Base-by-base conservation (phyloP, 1,140 invertebrate genomes). In the Frieseomelitta varia region DNA sequence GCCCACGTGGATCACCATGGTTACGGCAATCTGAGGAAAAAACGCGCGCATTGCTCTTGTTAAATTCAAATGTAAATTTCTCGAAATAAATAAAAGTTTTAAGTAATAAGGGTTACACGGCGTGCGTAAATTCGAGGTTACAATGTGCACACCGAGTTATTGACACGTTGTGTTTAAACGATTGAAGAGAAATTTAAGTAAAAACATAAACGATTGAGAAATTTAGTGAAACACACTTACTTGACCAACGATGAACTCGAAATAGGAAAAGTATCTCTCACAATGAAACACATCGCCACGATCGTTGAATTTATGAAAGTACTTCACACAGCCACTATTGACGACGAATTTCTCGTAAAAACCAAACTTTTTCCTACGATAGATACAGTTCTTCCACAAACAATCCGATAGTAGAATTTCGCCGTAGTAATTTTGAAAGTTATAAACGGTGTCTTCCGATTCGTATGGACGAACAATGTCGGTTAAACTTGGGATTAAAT, bases 371-470 rank as follows among this genome's bases (percentile, higher is more conserved):
- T 82, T 82, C 19, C 39, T 65, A 55, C 21, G 74, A 68, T 80
- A 80, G 4, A 0, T 47, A 47, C 17, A 83, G 12, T 56, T 82
- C 34, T 73, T 78, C 73, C 77, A 83, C 27, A 63, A 27, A 65
- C 72, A 84, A 17, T 77, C 56, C 21, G 74, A 72, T 30, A 78
- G 14, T 30, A 78, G 15, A 34, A 83, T 56, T 55, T 83, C 75
- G 19, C 74, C 30, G 14, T 78, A 83, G 17, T 83, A 86, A 72
- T 78, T 86, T 84, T 83, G 74, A 1, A 72, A 65, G 30, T 73
- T 82, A 71, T 86, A 86, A 78, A 77, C 15, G 30, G 74, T 84
- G 19, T 86, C 85, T 63, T 86, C 81, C n/a, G 81, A 86, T 77
- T 86, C 85, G 34, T 83, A 86, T 34, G 81, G 80, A 47, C 30